phyloP scores from a whole-genome alignment of 1,140 invertebrate genomes.

The Medauroidea extradentata region DNA sequence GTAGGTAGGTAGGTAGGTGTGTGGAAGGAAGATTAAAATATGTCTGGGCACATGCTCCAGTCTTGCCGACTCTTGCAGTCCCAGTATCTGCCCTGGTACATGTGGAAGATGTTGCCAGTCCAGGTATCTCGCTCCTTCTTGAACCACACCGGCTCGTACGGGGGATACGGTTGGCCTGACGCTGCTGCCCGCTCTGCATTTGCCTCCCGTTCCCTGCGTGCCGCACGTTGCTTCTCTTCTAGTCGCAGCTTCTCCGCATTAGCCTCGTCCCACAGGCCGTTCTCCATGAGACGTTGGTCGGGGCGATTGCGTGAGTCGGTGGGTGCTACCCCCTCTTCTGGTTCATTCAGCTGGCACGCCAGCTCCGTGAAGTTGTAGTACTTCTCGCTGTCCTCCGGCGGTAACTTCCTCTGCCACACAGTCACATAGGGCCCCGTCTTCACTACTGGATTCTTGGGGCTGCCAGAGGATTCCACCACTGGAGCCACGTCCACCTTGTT shows the following conservation, averaged over 20 bases:
- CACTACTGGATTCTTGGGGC: constrained; percentile 78
- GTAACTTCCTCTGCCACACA: constrained; percentile 80
- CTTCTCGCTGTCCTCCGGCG: constrained; percentile 66
- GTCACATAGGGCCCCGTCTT: constrained; percentile 81
- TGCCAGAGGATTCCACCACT: constrained; percentile 65
- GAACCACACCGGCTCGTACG: constrained; percentile 92
- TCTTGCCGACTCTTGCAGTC: constrained; percentile 81
- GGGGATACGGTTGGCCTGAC: constrained; percentile 64
- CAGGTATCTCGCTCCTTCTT: constrained; percentile 71
- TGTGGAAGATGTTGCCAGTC: constrained; percentile 77
- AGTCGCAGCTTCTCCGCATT: constrained; percentile 86
- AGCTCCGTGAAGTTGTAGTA: constrained; percentile 94
- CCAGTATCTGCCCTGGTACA: constrained; percentile 92
- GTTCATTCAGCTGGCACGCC: constrained; percentile 94
- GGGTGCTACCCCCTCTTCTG: constrained; percentile 86
- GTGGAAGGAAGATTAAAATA: constrained; percentile 62
- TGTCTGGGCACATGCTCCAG: constrained; percentile 90
- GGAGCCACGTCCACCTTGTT: constrained; percentile 89
- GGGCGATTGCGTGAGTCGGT: constrained; percentile 92
- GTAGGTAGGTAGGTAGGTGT: not conserved
- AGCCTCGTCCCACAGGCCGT: constrained; percentile 93
- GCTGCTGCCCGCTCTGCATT: constrained; percentile 74
- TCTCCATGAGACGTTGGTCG: constrained; percentile 97
- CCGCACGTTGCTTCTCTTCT: constrained; percentile 91
- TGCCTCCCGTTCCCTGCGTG: constrained; percentile 65